Evolutionary conservation across 2,797 vertebrate genomes (phyloP), one percentile per base, ranked within the genome.

Genomic region (Sebastolobus alascanus): DNA sequence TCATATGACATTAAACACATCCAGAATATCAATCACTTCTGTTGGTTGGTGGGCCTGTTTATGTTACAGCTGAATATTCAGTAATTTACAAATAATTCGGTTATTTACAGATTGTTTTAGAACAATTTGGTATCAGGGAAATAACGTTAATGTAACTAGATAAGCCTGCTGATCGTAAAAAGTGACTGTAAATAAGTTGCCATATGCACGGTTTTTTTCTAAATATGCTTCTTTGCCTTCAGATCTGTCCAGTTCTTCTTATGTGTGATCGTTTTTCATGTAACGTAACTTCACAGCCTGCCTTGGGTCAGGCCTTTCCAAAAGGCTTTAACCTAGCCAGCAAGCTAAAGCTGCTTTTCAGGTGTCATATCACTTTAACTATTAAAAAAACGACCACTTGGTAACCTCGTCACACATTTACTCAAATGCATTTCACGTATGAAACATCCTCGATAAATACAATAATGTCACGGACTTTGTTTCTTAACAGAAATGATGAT

Each of bases 1-100:
- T 89, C 90, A 87, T 67, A 65, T 78, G 85, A 88, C 73, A 79
- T 5, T 18, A 40, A 27, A 75, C 9, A 67, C 22, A 58, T 12
- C 50, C 50, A 18, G 10, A 54, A 50, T 6, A 69, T 27, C 3
- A 18, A 18, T 37, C 4, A 11, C 14, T 35, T 33, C 14, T 38
- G 33, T 14, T 58, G 3, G 18, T 27, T 27, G 4, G 1, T 6
- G 3, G 2, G 8, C 5, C 46, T 16, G 25, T 43, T 56, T 16
- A 37, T 29, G 33, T 22, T 38, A 46, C 6, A 38, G 33, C 13
- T 33, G 1, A 59, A 14, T 3, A 16, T 37, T 68, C 8, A 59
- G 8, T 13, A 1, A 14, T 9, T 65, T 38, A 6, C 1, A 7
- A n/a, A 2, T 16, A 63, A 55, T n/a, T 46, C 1, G 29, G 1